phyloP scores from a whole-genome alignment of 2,113 vertebrate species.

The Esox niger region DNA sequence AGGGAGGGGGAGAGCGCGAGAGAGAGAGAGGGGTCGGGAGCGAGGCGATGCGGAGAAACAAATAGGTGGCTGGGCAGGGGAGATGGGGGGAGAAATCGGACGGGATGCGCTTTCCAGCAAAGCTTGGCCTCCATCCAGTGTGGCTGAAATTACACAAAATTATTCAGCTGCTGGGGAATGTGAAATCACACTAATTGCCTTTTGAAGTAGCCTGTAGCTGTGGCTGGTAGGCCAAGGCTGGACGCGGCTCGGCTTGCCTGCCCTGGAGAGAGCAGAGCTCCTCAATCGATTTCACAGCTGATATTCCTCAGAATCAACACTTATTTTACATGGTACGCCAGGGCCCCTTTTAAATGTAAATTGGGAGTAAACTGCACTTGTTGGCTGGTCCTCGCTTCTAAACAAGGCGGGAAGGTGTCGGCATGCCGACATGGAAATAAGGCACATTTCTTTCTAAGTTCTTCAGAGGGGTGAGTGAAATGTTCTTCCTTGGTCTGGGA shows the following conservation, averaged over 20 bases:
- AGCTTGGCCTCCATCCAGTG: slow-evolving; percentile 84
- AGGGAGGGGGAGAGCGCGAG: not conserved
- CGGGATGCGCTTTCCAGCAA: slow-evolving; percentile 73
- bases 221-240: slow-evolving; percentile 40
- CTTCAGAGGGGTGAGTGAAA: not conserved
- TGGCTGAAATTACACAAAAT: slow-evolving; percentile 85
- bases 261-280: slow-evolving; percentile 15
- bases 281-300: slow-evolving; percentile 63
- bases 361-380: slow-evolving; percentile 50
- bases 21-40: not conserved
- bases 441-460: not conserved
- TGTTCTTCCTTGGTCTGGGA: not conserved
- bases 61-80: slow-evolving; percentile 49
- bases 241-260: slow-evolving; percentile 2
- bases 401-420: not conserved
- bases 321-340: slow-evolving; percentile 47
- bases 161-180: slow-evolving; percentile 85
- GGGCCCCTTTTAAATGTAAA: slow-evolving; percentile 54
- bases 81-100: slow-evolving; percentile 60
- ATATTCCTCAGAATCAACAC: slow-evolving; percentile 54
- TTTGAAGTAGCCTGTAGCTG: slow-evolving; percentile 75
- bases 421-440: not conserved
- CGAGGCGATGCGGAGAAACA: slow-evolving; percentile 14
- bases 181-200: slow-evolving; percentile 89
- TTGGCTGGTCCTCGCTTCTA: slow-evolving; percentile 22